Evolutionary conservation across 23 tunicate genomes (phyloP).

Genomic region (Phallusia fumigata): DNA sequence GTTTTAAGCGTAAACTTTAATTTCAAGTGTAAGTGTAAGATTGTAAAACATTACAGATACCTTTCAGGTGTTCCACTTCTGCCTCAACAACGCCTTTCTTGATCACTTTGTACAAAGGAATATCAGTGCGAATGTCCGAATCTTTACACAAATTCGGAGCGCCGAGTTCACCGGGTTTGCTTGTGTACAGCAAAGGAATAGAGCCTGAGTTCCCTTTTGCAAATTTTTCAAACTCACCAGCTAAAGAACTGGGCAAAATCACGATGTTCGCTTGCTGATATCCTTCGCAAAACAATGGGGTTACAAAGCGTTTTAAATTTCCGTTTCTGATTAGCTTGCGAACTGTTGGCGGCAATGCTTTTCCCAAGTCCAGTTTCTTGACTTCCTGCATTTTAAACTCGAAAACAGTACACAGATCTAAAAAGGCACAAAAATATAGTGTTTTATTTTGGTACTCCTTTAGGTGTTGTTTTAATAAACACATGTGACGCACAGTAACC

Average conservation of each 20-base stretch:
- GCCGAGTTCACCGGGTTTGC: constrained; percentile 71
- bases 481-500: too few species aligned
- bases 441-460: too few species aligned
- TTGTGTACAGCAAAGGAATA: constrained; percentile 60
- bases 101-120: constrained; percentile 48
- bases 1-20: too few species aligned
- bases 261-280: constrained; percentile 85
- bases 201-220: constrained; percentile 59
- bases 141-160: constrained; percentile 42
- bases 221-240: constrained; percentile 61
- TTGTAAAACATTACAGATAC: constrained; percentile 9
- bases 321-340: not conserved
- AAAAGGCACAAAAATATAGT: too few species aligned
- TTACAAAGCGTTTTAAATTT: not conserved
- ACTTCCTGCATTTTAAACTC: too few species aligned
- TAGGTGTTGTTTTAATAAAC: too few species aligned
- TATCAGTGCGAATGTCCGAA: constrained; percentile 70
- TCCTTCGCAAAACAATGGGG: constrained; percentile 23
- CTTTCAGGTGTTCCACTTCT: constrained; percentile 31
- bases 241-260: constrained; percentile 47
- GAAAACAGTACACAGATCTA: too few species aligned
- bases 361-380: not conserved
- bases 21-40: too few species aligned
- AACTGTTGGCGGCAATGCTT: not conserved
- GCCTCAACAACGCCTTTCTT: constrained; percentile 34